Base-by-base conservation (phyloP, 1,140 invertebrate genomes). In the Drosophila elegans region DNA sequence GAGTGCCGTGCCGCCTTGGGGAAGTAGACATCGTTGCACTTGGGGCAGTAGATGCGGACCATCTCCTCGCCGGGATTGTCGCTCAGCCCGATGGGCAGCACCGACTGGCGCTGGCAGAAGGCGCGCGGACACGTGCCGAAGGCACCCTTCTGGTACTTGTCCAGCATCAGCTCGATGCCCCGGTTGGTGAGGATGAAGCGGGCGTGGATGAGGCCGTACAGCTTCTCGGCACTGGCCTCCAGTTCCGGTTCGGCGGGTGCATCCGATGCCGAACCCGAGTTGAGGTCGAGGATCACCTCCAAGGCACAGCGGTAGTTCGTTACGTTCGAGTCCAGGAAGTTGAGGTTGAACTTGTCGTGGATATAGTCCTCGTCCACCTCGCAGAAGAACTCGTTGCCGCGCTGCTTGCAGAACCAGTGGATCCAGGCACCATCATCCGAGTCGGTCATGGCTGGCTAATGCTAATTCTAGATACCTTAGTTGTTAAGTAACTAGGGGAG, bases 121-220 rank as follows among this genome's bases (percentile, higher is more conserved):
- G 97, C 96, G 36, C 97, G 94, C 4, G 98, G 98, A 94, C 99
- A 99, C 86, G 97, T 96, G 21, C 99, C 98, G 94, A 99, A 99
- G 92, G 99, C 98, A 46, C 98, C 97, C 68, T 97, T 95, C 93
- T 99, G 98, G 93, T 99, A 99, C 94, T 99, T 99, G 90, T 99
- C 98, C 90, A 99, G 96, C 98, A 99, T 99, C 93, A 99, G 97
- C 60, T 97, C 97, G 91, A 99, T 99, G 49, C 99, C 99, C 85
- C 98, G 95, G 94, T 99, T 99, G 32, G 99, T 99, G 86, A 99
- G 95, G 91, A 99, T 99, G 92, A 99, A 99, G 73, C 99, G 96
- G 62, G 99, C 98, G 93, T 99, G 99, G 86, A 99, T 99, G 44
- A 99, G 94, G n/a, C 99, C 99, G 93, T 99, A 99, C 2, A 99